These are phyloP conservation scores for Lytechinus variegatus DNA, from an alignment of 35 echinoderm and acorn worm species.

Conservation along the genomic window DNA sequence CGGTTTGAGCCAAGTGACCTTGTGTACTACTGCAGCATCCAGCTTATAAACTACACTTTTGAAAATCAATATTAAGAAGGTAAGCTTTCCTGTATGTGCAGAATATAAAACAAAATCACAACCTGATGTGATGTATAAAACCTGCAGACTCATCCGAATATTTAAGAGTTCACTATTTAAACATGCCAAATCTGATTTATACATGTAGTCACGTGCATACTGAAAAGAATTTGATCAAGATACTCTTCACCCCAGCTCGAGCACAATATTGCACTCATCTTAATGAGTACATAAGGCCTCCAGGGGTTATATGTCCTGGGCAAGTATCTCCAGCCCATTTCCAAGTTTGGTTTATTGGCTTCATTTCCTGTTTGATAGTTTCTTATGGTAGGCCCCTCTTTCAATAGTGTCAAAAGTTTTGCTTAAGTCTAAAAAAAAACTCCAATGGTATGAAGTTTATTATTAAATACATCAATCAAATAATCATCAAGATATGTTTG, in stretches of 20 bases:
- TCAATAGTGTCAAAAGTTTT: too few relatives aligned
- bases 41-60: constrained; percentile 22
- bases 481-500: too few relatives aligned
- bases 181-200: constrained; percentile 14
- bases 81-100: constrained; percentile 16
- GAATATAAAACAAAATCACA: constrained; percentile 69
- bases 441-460: too few relatives aligned
- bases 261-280: not conserved
- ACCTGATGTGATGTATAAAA: constrained; percentile 34
- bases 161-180: not conserved
- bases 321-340: too few relatives aligned
- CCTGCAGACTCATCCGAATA: not conserved
- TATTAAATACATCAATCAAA: too few relatives aligned
- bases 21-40: not conserved
- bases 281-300: too few relatives aligned
- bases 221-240: not conserved
- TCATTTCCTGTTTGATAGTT: too few relatives aligned
- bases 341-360: too few relatives aligned
- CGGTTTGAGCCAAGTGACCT: constrained; percentile 16
- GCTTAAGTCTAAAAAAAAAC: too few relatives aligned
- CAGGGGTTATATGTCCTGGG: too few relatives aligned
- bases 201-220: not conserved
- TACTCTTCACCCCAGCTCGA: not conserved
- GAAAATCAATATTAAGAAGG: constrained; percentile 42
- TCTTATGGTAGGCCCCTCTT: too few relatives aligned